Evolutionary conservation across 2,113 vertebrate species (phyloP).

Genomic region (western clawed frog (Xenopus tropicalis)): UCB_Xtro_10.0 CM004452.2:28334501-28335000

Average conservation of each 20-base stretch:
- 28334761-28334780: constrained; percentile 42
- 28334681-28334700: constrained; percentile 7
- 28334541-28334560: too few species aligned
- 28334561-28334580: too few species aligned
- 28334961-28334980: constrained; percentile 35
- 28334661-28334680: not conserved
- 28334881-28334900: constrained; percentile 44
- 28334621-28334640: too few species aligned
- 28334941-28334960: constrained; percentile 42
- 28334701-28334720: constrained; percentile 20
- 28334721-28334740: constrained; percentile 25
- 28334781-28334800: constrained; percentile 36
- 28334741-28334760: constrained; percentile 38
- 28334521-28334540: too few species aligned
- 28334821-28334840: constrained; percentile 42
- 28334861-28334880: constrained; percentile 42
- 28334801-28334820: constrained; percentile 39
- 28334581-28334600: too few species aligned
- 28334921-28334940: constrained; percentile 42
- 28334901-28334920: constrained; percentile 44
- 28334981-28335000: constrained; percentile 40
- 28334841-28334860: constrained; percentile 42
- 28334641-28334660: not conserved
- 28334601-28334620: too few species aligned
- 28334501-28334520: too few species aligned